Percentiles rank a stretch among this genome's conserved stretches.
These are phyloP conservation scores for Fundulus diaphanus DNA, from an alignment of 2,797 vertebrate genomes.

Conservation along the genomic window DNA sequence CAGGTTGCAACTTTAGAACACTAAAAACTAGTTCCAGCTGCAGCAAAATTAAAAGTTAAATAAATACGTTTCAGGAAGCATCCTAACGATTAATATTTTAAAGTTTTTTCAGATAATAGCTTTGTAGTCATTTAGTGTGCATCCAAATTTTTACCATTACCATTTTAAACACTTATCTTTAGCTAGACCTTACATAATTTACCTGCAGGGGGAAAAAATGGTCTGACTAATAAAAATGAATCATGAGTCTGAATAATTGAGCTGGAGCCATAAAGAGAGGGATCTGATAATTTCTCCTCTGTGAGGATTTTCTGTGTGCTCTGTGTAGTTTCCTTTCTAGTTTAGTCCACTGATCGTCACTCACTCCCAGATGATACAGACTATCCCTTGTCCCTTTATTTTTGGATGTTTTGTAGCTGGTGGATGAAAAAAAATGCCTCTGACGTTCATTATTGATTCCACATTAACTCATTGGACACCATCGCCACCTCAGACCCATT, in stretches of 20 bases:
- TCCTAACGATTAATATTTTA: too few species aligned
- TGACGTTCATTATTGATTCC: slow-evolving; percentile 79
- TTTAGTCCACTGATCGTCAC: slow-evolving; percentile 40
- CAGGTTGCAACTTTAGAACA: too few species aligned
- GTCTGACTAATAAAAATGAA: background rate
- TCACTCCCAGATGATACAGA: slow-evolving; percentile 30
- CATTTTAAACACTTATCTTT: background rate
- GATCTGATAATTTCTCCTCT: background rate
- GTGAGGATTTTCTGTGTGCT: slow-evolving; percentile 9
- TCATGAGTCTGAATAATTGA: background rate
- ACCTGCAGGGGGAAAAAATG: background rate
- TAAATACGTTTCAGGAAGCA: background rate
- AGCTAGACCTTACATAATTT: background rate
- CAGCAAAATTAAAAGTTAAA: too few species aligned
- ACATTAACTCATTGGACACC: slow-evolving; percentile 71
- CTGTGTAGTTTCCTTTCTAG: slow-evolving; percentile 18
- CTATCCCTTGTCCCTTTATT: slow-evolving; percentile 16
- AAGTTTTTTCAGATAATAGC: too few species aligned
- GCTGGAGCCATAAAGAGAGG: background rate
- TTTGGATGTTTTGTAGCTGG: slow-evolving; percentile 36
- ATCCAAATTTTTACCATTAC: background rate
- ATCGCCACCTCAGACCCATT: slow-evolving; percentile 67
- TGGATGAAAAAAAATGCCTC: slow-evolving; percentile 76
- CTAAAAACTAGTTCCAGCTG: too few species aligned
- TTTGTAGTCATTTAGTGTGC: background rate